Evolutionary conservation across 2,113 vertebrate genomes (phyloP).

Genomic region (Pica pica): DNA sequence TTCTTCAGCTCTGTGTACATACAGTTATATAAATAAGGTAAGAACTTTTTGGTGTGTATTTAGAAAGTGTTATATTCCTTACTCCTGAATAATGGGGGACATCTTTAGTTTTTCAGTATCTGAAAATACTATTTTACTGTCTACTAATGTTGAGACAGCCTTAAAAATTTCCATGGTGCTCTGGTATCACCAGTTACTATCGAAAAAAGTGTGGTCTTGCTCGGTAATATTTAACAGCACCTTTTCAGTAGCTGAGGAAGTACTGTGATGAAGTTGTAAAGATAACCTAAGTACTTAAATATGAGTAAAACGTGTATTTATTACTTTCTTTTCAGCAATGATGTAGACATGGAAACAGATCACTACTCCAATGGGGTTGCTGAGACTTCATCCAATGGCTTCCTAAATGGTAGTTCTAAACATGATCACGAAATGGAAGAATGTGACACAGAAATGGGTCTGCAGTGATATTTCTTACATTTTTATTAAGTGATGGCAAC

Average conservation of each 20-base stretch:
- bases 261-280: not conserved
- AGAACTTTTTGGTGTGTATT: not conserved
- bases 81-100: not conserved
- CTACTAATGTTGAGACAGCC: not conserved
- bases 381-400: constrained; percentile 94
- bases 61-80: not conserved
- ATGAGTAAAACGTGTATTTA: not conserved
- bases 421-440: constrained; percentile 90
- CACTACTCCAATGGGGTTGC: constrained; percentile 96
- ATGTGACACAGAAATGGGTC: constrained; percentile 98
- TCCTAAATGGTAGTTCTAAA: constrained; percentile 96
- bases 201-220: not conserved
- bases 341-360: constrained; percentile 98
- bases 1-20: not conserved
- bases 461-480: constrained; percentile 79
- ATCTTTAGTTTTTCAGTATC: not conserved
- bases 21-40: not conserved
- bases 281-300: not conserved
- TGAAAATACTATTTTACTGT: not conserved
- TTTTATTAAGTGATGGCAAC: constrained; percentile 74
- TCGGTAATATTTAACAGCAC: not conserved
- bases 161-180: not conserved
- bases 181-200: not conserved
- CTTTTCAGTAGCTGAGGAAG: not conserved
- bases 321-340: constrained; percentile 79